Base-by-base conservation (phyloP, 2,888 invertebrate genomes). In the Parasteatoda lunata region DNA sequence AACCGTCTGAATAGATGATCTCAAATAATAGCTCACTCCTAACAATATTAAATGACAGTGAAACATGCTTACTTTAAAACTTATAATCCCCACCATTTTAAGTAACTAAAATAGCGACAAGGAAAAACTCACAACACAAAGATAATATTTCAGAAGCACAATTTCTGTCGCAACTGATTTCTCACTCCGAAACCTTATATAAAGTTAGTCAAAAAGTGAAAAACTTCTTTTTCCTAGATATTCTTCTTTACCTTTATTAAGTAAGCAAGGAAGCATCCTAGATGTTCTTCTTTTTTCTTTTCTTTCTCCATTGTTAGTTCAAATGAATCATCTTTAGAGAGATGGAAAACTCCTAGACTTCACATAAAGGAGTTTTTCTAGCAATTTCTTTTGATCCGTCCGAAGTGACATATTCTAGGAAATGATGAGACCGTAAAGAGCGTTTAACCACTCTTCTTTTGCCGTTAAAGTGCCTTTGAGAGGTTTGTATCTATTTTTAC, bases 391-490 rank as follows among this genome's bases (percentile, higher is more conserved):
- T 77, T 71, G 76, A 82, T 82, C 69, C 49, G 64, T 76, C 82
- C 82, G 83, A 84, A 72, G 83, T 77, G 77, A 72, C 83, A 84
- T 72, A 77, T 77, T 66, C 54, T 64, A 65, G 72, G 81, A 84
- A 84, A 84, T 84, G 83, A 84, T 84, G 77, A 77, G 77, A 77
- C 83, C 65, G 77, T 77, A 77, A 77, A 84, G 72, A 77, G 64
- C 77, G 77, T 84, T 84, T 84, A 77, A 77, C 69, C 52, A 49
- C 49, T 45, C 13, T 64, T 70, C 45, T 70, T 64, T 64, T 65
- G 64, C 66, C 73, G 5, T 51, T 71, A 54, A 70, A 49, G 82
- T 51, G 59, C 72, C 49, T 64, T 65, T 51, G 52, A 66, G n/a
- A 77, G 77, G 77, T 71, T 84, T 77, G 65, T 77, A 77, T 77